phyloP scores from a whole-genome alignment of 1,140 invertebrate genomes.

The Capitella teleta region DNA sequence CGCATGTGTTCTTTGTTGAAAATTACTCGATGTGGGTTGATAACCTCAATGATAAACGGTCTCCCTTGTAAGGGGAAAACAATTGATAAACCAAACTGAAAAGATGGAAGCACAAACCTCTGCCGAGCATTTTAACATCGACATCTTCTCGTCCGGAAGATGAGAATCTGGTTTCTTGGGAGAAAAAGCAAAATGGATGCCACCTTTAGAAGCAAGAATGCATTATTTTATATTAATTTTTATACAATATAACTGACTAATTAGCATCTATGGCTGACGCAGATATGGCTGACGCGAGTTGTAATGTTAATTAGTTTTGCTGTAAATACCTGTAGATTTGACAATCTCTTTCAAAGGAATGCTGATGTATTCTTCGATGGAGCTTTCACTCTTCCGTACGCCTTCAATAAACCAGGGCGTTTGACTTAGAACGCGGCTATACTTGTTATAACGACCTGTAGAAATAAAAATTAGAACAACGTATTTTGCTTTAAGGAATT shows the following conservation, averaged over 20 bases:
- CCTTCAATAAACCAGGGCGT: conserved; percentile 88
- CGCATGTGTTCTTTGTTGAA: neutral
- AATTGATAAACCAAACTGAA: conserved; percentile 1
- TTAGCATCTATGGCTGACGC: too few relatives aligned
- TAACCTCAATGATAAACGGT: conserved; percentile 14
- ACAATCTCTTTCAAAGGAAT: too few relatives aligned
- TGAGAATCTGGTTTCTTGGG: conserved; percentile 72
- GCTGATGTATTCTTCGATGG: conserved; percentile 82
- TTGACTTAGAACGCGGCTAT: conserved; percentile 73
- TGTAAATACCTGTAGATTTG: too few relatives aligned
- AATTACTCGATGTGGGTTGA: conserved; percentile 8
- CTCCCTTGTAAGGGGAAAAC: conserved; percentile 1
- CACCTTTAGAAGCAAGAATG: too few relatives aligned
- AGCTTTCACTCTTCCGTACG: conserved; percentile 63
- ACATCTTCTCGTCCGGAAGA: conserved; percentile 90
- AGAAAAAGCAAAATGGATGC: too few relatives aligned
- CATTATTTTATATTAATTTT: too few relatives aligned
- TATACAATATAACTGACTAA: too few relatives aligned
- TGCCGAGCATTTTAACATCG: conserved; percentile 70
- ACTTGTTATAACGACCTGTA: conserved; percentile 73
- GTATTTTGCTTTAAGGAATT: too few relatives aligned
- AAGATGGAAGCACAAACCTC: conserved; percentile 63
- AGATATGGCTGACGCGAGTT: too few relatives aligned
- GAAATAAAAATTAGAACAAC: too few relatives aligned
- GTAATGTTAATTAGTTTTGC: too few relatives aligned